Base-by-base conservation (phyloP, 2,797 vertebrate species). In the Ispidina picta region DNA sequence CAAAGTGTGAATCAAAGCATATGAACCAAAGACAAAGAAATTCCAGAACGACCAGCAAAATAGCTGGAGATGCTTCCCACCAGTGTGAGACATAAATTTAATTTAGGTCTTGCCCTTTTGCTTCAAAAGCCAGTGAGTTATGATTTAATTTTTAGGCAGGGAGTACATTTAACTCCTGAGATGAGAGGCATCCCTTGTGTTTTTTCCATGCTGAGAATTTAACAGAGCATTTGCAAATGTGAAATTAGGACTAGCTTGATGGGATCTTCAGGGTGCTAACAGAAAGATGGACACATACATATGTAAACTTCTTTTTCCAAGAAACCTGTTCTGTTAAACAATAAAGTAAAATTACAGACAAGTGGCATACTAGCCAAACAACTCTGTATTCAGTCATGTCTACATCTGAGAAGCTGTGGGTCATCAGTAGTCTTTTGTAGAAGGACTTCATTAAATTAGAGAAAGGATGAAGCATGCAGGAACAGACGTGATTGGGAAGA, bases 1-100 rank as follows among this genome's bases (percentile, higher is more conserved):
- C 72, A 79, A 93, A 94, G 89, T 91, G 64, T 73, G 87, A 96
- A 94, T 92, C 89, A 92, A 96, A 96, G 85, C 84, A 78, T 82
- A 88, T 89, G 94, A 95, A 94, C 73, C 37, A 86, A 76, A 95
- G 74, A 86, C 93, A 94, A 95, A 94, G 85, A 83, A 92, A 92
- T 94, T 94, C 85, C 83, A 76, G 49, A 92, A 94, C 1, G 1
- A 77, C 59, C 71, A 88, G 66, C 74, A 79, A 76, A 95, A 91
- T 92, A 93, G 91, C 80, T 94, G 92, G 88, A 91, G 58, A 92
- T 91, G 68, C 68, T 94, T 88, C 87, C 80, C 85, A 84, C 80
- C 76, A 94, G 83, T 68, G 46, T 46, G 28, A 82, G 83, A 73
- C 85, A 78, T 86, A 94, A 92, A 94, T 93, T 94, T 89, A 87